These are phyloP conservation scores for Ptychochromis oligacanthus DNA, from an alignment of 2,113 vertebrate species.

Conservation along the genomic window DNA sequence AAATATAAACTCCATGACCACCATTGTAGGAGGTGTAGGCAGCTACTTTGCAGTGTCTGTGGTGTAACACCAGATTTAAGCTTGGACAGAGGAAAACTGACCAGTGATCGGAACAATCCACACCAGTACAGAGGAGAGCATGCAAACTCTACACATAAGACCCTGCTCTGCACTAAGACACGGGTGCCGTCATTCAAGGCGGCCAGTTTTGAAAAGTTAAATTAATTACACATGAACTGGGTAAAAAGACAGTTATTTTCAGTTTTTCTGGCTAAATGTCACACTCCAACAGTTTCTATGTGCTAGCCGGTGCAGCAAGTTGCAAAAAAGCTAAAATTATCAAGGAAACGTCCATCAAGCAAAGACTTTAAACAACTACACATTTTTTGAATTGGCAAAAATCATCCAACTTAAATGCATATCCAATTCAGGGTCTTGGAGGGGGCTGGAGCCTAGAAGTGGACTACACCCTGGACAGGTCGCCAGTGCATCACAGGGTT, in stretches of 20 bases:
- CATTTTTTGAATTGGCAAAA: not conserved
- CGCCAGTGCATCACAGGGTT: not conserved
- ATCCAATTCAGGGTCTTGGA: too few species aligned
- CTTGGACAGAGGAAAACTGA: too few species aligned
- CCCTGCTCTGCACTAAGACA: not conserved
- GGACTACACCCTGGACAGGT: not conserved
- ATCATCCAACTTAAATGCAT: not conserved
- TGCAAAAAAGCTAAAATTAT: too few species aligned
- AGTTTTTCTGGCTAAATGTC: not conserved
- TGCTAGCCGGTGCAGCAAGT: not conserved
- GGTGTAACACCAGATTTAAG: not conserved
- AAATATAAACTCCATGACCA: not conserved
- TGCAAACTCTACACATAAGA: not conserved
- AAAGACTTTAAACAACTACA: too few species aligned
- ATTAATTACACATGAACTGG: not conserved
- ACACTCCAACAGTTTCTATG: not conserved
- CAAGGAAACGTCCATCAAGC: too few species aligned
- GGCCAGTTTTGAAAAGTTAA: not conserved
- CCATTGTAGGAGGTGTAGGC: not conserved
- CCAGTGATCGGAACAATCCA: too few species aligned
- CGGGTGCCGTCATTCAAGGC: not conserved
- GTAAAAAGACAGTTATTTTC: rapidly evolving
- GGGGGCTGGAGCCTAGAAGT: not conserved
- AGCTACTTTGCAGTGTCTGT: not conserved
- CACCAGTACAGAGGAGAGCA: too few species aligned